Base-by-base conservation (phyloP, 2,888 invertebrate species). In the Enchytraeus crypticus region DNA sequence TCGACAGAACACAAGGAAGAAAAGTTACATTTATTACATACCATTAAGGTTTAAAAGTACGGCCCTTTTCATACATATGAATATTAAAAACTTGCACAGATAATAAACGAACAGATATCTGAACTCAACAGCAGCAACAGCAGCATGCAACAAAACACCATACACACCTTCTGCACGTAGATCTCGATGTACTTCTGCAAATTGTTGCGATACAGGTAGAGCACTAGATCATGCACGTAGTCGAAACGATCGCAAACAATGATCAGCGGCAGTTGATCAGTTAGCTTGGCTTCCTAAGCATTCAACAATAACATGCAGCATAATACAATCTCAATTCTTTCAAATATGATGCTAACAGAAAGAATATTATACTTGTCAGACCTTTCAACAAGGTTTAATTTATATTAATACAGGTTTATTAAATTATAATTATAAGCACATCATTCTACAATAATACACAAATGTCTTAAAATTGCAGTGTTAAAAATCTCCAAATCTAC, bases 181-280 rank as follows among this genome's bases (percentile, higher is more conserved):
- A 98, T 98, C 82, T 98, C 98, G 74, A 99, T 99, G 80, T 99
- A 99, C 79, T 99, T 99, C 80, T 98, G 97, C 69, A 97, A 83
- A 76, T 91, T 95, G 82, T 98, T 98, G 67, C 98, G 86, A 80
- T 98, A 99, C 66, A 99, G 83, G 77, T 99, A 98, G 56, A 99
- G 85, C 26, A 98, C 97, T 63, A 93, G 83, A 81, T 98, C 98
- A 80, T 99, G 98, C 1, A 99, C 98, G 78, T 98, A 98, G 82
- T 98, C 96, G 80, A 98, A 98, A 66, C 98, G 87, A 81, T 98
- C 98, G 82, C 98, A 98, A n/a, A 98, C 98, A 71, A 98, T 99
- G 73, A 98, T 99, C 69, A 98, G 83, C 0, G 98, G 98, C 76
- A 98, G 83, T 80, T 98, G 97, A 83, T 98, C 98, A 14, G 95